Base-by-base conservation (phyloP, 1,140 invertebrate species). In the Mercenaria mercenaria region DNA sequence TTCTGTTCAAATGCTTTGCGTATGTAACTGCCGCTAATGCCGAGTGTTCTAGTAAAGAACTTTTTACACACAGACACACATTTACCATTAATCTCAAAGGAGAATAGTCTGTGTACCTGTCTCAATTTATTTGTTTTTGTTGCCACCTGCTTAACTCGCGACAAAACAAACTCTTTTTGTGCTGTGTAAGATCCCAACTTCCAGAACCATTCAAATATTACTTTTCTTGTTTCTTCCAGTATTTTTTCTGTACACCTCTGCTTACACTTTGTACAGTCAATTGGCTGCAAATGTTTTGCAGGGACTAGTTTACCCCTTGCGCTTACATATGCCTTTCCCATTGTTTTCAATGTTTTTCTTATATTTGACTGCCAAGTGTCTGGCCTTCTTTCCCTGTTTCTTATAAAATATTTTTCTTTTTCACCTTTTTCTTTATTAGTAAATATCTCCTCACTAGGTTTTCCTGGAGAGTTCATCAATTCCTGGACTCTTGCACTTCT, bases 191-290 rank as follows among this genome's bases (percentile, higher is more conserved):
- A 88, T 29, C 86, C 86, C 10, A 88, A 29, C 34, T 81, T 88
- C 86, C 86, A 88, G 34, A 88, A 88, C 86, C 86, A 88, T 26
- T 88, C 86, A 72, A 88, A 88, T 11, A 88, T 88, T 81, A 81
- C 81, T 43, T 88, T 77, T 41, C 86, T 80, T 3, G 76, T 81
- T 43, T 88, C 86, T 50, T 88, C 86, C 11, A 77, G 81, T 34
- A 88, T 88, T 67, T 88, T 88, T 2, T 88, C 86, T 23, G 76
- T 88, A 34, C 86, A 88, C 26, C 74, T 80, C 56, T 88, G 86
- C 50, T 88, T 88, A 72, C 86, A 88, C 41, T 79, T 88, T 10
- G 86, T 47, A 81, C 86, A 88, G 56, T 88, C 86, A 47, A 88
- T 77, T 67, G 76, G 37, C 64, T 43, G 23, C 86, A 88, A 81